These are phyloP conservation scores for Corythaeola cristata DNA, from an alignment of 2,113 vertebrate species.

Conservation along the genomic window DNA sequence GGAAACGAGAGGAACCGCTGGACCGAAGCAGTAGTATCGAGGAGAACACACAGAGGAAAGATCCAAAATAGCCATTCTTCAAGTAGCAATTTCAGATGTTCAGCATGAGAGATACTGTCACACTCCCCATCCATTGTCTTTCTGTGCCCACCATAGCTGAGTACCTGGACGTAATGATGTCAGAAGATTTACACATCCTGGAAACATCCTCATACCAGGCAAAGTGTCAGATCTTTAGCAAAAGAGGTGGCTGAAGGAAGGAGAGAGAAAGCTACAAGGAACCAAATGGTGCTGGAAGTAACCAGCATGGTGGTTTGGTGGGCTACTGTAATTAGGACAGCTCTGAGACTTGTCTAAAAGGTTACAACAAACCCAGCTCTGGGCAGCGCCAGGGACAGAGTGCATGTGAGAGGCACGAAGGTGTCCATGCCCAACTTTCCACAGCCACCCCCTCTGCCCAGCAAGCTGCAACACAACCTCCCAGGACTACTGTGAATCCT, in stretches of 20 bases:
- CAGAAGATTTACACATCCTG: not conserved
- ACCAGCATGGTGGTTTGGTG: not conserved
- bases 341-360: not conserved
- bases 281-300: not conserved
- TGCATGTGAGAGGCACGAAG: not conserved
- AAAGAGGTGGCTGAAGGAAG: not conserved
- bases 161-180: not conserved
- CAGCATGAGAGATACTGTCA: not conserved
- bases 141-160: not conserved
- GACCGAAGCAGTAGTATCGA: not conserved
- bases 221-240: not conserved
- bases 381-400: not conserved
- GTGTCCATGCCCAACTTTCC: not conserved
- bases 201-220: not conserved
- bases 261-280: not conserved
- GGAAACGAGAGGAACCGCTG: not conserved
- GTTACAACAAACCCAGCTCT: not conserved
- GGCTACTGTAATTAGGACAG: not conserved
- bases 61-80: not conserved
- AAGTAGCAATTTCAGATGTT: not conserved
- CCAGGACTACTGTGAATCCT: not conserved
- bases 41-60: not conserved
- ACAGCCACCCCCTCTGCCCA: not conserved
- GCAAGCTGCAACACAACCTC: not conserved
- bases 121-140: not conserved